phyloP scores from a whole-genome alignment of 2,888 invertebrate genomes.

The Cataglyphis albicans region DNA sequence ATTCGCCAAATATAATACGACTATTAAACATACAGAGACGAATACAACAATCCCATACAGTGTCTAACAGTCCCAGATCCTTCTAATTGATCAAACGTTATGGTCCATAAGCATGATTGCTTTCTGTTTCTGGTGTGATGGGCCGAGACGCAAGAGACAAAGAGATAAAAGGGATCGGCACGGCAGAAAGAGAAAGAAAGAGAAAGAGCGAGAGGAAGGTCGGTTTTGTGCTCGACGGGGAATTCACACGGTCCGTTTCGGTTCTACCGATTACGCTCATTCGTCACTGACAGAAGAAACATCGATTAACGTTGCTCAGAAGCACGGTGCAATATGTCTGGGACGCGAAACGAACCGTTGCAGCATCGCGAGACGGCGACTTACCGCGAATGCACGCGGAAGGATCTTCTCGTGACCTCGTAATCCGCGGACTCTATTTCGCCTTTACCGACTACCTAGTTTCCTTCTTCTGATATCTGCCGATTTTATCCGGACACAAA shows the following conservation, averaged over 20 bases:
- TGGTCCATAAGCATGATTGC: conserved; percentile 44
- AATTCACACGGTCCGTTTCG: conserved; percentile 82
- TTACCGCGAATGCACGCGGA: conserved; percentile 73
- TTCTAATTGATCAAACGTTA: conserved; percentile 34
- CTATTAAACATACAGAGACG: background rate
- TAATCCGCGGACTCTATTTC: conserved; percentile 70
- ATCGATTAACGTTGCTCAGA: conserved; percentile 79
- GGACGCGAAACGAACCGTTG: conserved; percentile 69
- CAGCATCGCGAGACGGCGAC: conserved; percentile 70
- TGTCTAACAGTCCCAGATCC: background rate
- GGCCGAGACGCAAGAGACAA: conserved; percentile 61
- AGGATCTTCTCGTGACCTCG: conserved; percentile 74
- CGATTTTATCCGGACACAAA: conserved; percentile 46
- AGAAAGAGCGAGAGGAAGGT: conserved; percentile 42
- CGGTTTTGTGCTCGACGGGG: conserved; percentile 75
- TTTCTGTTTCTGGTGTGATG: conserved; percentile 57
- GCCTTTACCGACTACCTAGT: conserved; percentile 54
- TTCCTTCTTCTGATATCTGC: conserved; percentile 62
- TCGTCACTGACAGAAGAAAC: conserved; percentile 79
- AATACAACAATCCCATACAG: background rate
- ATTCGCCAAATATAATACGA: background rate
- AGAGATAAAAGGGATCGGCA: conserved; percentile 52
- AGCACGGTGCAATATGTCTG: conserved; percentile 77
- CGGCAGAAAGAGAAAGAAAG: conserved; percentile 36
- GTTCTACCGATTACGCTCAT: conserved; percentile 80